Conservation (phyloP, 2,888 invertebrate genomes). For the Callyntrura guangdongensis region DNA sequence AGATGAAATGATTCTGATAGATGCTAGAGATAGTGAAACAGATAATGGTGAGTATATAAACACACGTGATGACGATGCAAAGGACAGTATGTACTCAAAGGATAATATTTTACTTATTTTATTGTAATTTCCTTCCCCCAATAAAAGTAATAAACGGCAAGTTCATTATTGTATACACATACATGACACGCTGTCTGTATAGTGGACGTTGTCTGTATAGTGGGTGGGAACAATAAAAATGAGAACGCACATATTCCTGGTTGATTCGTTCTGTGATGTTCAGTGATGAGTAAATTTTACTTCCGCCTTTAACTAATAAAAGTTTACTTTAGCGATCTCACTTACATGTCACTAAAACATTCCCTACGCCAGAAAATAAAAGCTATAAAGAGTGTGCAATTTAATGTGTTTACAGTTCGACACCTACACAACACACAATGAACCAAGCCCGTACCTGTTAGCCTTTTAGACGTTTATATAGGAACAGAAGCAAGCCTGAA, state of each 20-base stretch:
- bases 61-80: too few species aligned
- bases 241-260: constrained; percentile 1
- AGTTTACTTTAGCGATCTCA: background rate
- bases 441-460: background rate
- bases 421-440: background rate
- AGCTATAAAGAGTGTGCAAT: background rate
- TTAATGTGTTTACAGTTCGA: background rate
- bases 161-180: background rate
- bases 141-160: background rate
- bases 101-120: too few species aligned
- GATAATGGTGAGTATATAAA: too few species aligned
- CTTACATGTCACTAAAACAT: background rate
- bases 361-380: background rate
- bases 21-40: too few species aligned
- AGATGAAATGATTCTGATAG: too few species aligned
- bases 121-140: too few species aligned
- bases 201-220: background rate
- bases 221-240: constrained; percentile 10
- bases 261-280: background rate
- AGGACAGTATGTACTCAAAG: too few species aligned
- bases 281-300: constrained; percentile 9
- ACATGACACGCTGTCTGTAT: background rate
- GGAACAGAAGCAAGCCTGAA: background rate
- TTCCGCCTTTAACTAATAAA: constrained; percentile 34
- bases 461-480: background rate